Conservation (phyloP, 2,888 invertebrate genomes). For the Cepaea hortensis region DNA sequence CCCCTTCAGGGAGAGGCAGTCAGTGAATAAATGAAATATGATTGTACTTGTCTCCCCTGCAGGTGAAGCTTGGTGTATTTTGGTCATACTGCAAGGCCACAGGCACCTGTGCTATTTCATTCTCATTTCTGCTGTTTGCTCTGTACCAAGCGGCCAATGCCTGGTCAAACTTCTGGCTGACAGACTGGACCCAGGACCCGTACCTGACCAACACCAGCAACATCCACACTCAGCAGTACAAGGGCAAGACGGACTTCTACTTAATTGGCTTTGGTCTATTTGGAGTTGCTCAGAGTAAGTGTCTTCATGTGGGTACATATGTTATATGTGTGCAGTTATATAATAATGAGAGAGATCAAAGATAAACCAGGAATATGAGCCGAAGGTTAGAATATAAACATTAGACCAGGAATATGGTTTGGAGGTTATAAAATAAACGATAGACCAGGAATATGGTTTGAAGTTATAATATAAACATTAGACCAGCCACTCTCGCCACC, state of each 20-base stretch:
- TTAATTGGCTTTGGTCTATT: slow-evolving; percentile 63
- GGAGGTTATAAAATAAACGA: too few relatives aligned
- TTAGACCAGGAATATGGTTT: too few relatives aligned
- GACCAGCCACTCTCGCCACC: too few relatives aligned
- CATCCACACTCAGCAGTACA: slow-evolving; percentile 42
- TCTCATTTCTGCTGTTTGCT: slow-evolving; percentile 49
- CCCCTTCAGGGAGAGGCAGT: background rate
- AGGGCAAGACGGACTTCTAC: slow-evolving; percentile 61
- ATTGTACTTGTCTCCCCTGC: background rate
- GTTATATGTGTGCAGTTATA: background rate
- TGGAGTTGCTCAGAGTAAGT: slow-evolving; percentile 59
- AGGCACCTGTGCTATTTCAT: slow-evolving; percentile 41
- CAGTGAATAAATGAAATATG: too few relatives aligned
- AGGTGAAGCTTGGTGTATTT: slow-evolving; percentile 72
- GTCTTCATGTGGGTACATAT: background rate
- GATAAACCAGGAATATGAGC: too few relatives aligned
- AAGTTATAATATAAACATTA: too few relatives aligned
- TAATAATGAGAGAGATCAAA: too few relatives aligned
- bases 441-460: too few relatives aligned
- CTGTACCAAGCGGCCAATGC: slow-evolving; percentile 52
- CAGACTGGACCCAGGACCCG: slow-evolving; percentile 53
- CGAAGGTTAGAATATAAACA: too few relatives aligned
- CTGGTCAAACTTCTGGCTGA: slow-evolving; percentile 53
- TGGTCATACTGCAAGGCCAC: slow-evolving; percentile 68
- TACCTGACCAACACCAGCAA: slow-evolving; percentile 52